phyloP scores from a whole-genome alignment of 2,113 vertebrate species.

The Hippotragus niger region DNA sequence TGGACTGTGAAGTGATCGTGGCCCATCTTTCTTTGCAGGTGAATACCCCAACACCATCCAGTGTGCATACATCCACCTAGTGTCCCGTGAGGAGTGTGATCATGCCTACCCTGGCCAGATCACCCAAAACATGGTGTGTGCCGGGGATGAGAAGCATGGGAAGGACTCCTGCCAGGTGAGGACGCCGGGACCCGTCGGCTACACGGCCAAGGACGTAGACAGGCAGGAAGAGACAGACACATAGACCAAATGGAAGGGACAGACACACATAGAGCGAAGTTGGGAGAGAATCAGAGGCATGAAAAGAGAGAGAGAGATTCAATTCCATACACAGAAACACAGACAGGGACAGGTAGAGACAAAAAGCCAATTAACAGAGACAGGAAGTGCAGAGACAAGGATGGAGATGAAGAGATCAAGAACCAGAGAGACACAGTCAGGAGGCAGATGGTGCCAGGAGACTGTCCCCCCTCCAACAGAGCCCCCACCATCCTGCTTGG shows the following conservation, averaged over 20 bases:
- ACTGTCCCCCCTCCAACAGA: not conserved
- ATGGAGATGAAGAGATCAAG: not conserved
- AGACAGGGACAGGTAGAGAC: not conserved
- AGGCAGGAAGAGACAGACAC: not conserved
- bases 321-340: not conserved
- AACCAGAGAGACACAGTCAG: not conserved
- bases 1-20: accelerated
- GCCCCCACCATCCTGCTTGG: not conserved
- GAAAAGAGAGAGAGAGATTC: not conserved
- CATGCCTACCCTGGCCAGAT: constrained; percentile 56
- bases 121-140: constrained; percentile 88
- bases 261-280: not conserved
- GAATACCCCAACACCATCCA: constrained; percentile 59
- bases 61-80: constrained; percentile 59
- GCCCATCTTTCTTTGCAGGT: not conserved
- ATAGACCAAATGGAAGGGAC: not conserved
- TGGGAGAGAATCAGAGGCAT: not conserved
- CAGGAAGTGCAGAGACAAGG: not conserved
- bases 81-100: constrained; percentile 9
- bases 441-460: not conserved
- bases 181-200: accelerated
- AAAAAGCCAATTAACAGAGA: not conserved
- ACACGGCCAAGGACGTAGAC: not conserved
- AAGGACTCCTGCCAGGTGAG: constrained; percentile 90
- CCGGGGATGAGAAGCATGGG: constrained; percentile 83